A percentile compares a stretch with the other conserved stretches of the same genome.
Conservation (phyloP, 2,797 vertebrate genomes). For the Gallinago nigripennis region DNA sequence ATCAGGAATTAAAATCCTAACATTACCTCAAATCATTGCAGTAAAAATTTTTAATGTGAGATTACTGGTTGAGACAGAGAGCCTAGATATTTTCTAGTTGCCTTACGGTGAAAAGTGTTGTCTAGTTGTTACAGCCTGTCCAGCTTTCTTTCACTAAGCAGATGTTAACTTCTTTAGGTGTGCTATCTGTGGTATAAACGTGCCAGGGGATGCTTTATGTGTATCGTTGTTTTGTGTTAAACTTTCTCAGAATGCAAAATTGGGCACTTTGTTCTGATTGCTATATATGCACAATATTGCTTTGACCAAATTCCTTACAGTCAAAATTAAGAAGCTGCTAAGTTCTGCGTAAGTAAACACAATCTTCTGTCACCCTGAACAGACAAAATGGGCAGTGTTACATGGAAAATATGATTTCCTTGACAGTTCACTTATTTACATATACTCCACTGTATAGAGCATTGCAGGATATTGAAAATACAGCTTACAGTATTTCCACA, state of each 20-base stretch:
- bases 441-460: background rate
- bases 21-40: background rate
- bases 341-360: background rate
- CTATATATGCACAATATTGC: background rate
- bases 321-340: slow-evolving; percentile 7
- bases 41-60: background rate
- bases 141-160: background rate
- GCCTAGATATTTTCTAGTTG: background rate
- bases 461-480: background rate
- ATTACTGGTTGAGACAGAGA: background rate
- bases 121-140: background rate
- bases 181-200: background rate
- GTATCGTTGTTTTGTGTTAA: background rate
- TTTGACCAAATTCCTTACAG: slow-evolving; percentile 17
- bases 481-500: background rate
- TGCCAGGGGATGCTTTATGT: background rate
- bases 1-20: background rate
- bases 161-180: background rate
- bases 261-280: background rate
- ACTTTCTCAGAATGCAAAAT: slow-evolving; percentile 1
- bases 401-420: background rate
- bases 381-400: background rate
- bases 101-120: background rate
- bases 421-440: background rate
- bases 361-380: background rate